Evolutionary conservation across 2,888 invertebrate genomes (phyloP).

Genomic region (Nomada hirtipes): DNA sequence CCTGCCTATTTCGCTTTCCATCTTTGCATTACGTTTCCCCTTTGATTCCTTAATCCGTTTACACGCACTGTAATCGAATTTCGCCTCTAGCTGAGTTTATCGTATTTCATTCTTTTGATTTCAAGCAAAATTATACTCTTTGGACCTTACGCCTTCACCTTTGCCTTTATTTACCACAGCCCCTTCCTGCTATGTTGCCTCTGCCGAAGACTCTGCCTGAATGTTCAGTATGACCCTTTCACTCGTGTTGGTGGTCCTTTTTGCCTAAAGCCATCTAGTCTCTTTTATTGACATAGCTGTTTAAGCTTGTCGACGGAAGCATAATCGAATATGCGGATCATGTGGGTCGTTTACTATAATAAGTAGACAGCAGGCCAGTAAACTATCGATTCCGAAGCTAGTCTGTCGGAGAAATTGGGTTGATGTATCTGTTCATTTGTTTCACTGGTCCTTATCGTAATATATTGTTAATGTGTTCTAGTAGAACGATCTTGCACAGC

Average conservation of each 20-base stretch:
- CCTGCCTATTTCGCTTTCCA: slow-evolving; percentile 23
- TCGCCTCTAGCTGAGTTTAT: neutral
- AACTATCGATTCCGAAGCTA: slow-evolving; percentile 62
- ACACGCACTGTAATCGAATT: slow-evolving; percentile 9
- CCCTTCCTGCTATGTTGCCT: no score
- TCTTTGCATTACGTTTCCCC: slow-evolving; percentile 24
- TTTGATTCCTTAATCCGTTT: slow-evolving; percentile 7
- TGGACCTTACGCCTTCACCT: neutral
- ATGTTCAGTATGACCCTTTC: no score
- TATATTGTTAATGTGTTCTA: no score
- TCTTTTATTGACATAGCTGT: no score
- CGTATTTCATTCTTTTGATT: slow-evolving; percentile 3
- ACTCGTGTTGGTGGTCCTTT: no score
- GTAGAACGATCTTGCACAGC: no score
- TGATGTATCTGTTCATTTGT: neutral
- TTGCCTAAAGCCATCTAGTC: no score
- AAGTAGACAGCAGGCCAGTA: slow-evolving; percentile 67
- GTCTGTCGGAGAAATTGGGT: slow-evolving; percentile 8
- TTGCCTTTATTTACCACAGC: neutral
- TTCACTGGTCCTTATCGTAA: neutral
- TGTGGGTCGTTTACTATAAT: slow-evolving; percentile 72
- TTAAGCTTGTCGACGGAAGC: slow-evolving; percentile 13
- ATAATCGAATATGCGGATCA: slow-evolving; percentile 57
- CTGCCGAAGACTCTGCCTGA: no score
- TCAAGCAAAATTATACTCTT: slow-evolving; percentile 2